These are phyloP conservation scores for Caradrina clavipalpis DNA, from an alignment of 2,888 invertebrate species.

Conservation along the genomic window DNA sequence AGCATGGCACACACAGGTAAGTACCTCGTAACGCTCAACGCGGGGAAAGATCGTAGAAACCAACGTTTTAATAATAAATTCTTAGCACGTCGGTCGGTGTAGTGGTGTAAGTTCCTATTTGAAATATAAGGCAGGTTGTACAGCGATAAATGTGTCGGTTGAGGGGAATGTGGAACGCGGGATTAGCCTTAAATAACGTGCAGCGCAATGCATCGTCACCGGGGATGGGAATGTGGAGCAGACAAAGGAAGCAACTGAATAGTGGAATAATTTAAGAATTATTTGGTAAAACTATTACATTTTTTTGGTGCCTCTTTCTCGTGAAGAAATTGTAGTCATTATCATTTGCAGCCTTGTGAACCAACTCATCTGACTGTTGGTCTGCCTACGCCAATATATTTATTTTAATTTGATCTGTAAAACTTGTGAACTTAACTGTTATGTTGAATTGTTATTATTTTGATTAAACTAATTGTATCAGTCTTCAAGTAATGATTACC, in stretches of 20 bases:
- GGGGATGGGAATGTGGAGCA: slow-evolving; percentile 3
- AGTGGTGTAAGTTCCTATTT: slow-evolving; percentile 36
- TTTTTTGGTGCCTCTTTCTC: not conserved
- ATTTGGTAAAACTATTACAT: not conserved
- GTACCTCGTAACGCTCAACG: slow-evolving; percentile 41
- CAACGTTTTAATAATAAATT: slow-evolving; percentile 58
- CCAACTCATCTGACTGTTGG: no score
- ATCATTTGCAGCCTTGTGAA: no score
- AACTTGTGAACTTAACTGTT: no score
- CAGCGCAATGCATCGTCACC: slow-evolving; percentile 16
- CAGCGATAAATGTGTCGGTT: slow-evolving; percentile 42
- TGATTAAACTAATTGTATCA: no score
- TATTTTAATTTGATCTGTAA: no score
- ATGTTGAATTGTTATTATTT: no score
- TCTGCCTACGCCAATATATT: no score
- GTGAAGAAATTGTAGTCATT: not conserved
- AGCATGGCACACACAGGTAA: slow-evolving; percentile 39
- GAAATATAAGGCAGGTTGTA: slow-evolving; percentile 46
- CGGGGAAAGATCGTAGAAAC: slow-evolving; percentile 32
- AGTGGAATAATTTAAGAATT: slow-evolving; percentile 3
- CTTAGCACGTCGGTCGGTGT: slow-evolving; percentile 43
- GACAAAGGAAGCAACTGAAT: not conserved
- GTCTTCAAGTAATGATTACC: no score
- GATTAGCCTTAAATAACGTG: slow-evolving; percentile 42
- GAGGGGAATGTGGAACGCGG: slow-evolving; percentile 11